Conservation (phyloP, 2,888 invertebrate genomes). For the Calameuta idolon region DNA sequence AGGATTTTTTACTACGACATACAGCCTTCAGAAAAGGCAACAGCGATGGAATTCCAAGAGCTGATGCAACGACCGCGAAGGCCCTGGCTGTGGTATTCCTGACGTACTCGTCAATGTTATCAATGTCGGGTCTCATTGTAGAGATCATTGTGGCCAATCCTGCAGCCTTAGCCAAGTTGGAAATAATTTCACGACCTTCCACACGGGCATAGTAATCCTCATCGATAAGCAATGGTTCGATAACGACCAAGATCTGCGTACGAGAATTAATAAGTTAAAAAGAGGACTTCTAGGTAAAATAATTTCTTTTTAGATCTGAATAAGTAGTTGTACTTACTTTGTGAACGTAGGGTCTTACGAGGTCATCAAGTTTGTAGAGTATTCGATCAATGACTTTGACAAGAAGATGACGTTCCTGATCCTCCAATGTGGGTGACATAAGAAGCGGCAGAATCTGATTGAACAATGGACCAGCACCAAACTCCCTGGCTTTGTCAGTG, state of each 20-base stretch:
- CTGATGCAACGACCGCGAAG: conserved; percentile 99
- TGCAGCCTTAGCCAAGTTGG: conserved; percentile 98
- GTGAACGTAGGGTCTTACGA: conserved; percentile 99
- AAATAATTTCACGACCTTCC: conserved; percentile 99
- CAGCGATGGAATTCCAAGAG: conserved; percentile 96
- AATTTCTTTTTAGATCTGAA: neutral
- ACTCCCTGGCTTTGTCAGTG: conserved; percentile 98
- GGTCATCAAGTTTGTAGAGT: conserved; percentile 96
- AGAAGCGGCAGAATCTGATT: conserved; percentile 98
- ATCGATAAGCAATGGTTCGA: conserved; percentile 97
- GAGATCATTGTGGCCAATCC: conserved; percentile 99
- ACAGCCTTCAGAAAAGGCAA: conserved; percentile 99
- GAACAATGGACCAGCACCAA: conserved; percentile 98
- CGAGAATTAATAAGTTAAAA: conserved; percentile 6
- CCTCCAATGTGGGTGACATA: conserved; percentile 99
- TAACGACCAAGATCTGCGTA: conserved; percentile 91
- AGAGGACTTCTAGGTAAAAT: neutral
- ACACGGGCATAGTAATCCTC: conserved; percentile 99
- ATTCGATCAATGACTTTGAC: conserved; percentile 99
- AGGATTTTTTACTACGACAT: conserved; percentile 98
- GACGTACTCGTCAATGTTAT: conserved; percentile 99
- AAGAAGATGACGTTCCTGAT: conserved; percentile 97
- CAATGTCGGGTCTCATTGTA: conserved; percentile 99
- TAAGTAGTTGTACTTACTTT: conserved; percentile 72
- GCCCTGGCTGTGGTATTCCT: conserved; percentile 99